Percentiles rank a stretch among this genome's conserved stretches.
Conservation (phyloP, 2,888 invertebrate species). For the Eupithecia subumbrata region DNA sequence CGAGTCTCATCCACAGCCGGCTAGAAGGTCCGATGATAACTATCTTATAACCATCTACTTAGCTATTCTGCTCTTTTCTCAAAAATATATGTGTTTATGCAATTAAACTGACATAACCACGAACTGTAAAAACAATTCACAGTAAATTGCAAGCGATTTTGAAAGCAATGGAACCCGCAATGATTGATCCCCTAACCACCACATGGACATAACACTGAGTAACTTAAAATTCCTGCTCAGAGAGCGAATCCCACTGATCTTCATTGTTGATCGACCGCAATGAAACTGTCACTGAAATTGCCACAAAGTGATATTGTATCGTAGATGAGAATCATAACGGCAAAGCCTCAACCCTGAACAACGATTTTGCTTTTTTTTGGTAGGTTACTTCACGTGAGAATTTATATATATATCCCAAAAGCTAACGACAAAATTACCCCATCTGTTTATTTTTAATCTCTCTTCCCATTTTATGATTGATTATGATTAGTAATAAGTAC, state of each 20-base stretch:
- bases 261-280: slow-evolving; percentile 14
- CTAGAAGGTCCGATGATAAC: neutral
- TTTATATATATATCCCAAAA: neutral
- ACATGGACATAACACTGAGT: neutral
- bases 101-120: neutral
- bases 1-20: neutral
- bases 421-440: neutral
- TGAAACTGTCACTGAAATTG: slow-evolving; percentile 4
- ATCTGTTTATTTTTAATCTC: neutral
- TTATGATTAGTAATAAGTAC: no score
- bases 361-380: neutral
- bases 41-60: neutral
- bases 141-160: neutral
- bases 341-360: neutral
- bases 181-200: neutral
- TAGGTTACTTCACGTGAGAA: neutral
- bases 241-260: slow-evolving; percentile 43
- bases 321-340: neutral
- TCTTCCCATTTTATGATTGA: neutral
- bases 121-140: neutral
- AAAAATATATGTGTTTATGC: no score
- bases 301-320: neutral
- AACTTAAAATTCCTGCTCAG: slow-evolving; percentile 58
- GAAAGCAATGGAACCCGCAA: neutral
- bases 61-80: neutral